Evolutionary conservation across 2,888 invertebrate genomes (phyloP), one percentile per base, ranked within the genome.

Genomic region (Torymus aiolomorphi): DNA sequence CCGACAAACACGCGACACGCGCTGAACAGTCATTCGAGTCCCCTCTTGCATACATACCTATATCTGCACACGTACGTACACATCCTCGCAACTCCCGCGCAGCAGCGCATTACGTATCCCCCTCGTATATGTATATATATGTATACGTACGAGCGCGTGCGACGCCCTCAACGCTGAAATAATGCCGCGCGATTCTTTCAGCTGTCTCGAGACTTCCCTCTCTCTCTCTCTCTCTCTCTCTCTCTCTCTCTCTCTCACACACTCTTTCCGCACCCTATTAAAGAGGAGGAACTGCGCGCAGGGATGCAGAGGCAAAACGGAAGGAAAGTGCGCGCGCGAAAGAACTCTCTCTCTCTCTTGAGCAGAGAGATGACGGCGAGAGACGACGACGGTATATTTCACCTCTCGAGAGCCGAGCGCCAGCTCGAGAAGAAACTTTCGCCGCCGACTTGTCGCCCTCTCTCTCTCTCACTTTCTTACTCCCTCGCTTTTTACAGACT

Each of bases 101-200:
- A 3, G 31, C 31, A 31, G 31, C 8, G 31, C 31, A 31, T 31
- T 31, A 31, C 31, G 31, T 31, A 5, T 31, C 3, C 31, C 31
- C 31, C 8, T 5, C 31, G 8, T 31, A 31, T 31, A 31, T 31
- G 8, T 31, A 31, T 31, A 31, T 31, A 3, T 31, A 31, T 31
- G 2, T 8, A 31, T 31, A 31, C 31, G 31, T 31, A 31, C 2
- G 31, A 31, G 8, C 31, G 10, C n/a, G 57, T 18, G 31, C 13
- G 56, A 31, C 42, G 70, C 31, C 31, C 31, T 31, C 31, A 31
- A 31, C 31, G 54, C 14, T 54, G 72, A 31, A 72, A 72, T 63
- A 72, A 72, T 63, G 54, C 62, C 72, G 54, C 14, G 63, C 73
- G 63, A 73, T 72, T 63, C 65, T 65, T 73, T 56, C 16, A 49